Evolutionary conservation across 2,888 invertebrate species (phyloP).

Genomic region (Drosophila leonis): DNA sequence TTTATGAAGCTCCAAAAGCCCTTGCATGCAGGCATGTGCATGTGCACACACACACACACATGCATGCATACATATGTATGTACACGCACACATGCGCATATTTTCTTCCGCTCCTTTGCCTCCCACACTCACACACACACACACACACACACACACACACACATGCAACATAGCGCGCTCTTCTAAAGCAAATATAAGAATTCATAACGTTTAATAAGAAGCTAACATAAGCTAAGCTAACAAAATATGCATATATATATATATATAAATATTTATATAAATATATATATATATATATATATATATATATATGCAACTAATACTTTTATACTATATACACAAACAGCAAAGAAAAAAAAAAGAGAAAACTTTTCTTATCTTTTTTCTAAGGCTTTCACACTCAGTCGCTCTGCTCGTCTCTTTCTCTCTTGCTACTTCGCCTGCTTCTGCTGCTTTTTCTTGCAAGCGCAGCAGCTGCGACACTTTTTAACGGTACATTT

Average conservation of each 20-base stretch:
- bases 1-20: constrained; percentile 16
- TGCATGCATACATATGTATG: constrained; percentile 12
- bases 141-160: constrained; percentile 13
- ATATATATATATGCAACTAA: constrained; percentile 45
- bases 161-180: constrained; percentile 63
- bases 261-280: constrained; percentile 31
- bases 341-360: constrained; percentile 27
- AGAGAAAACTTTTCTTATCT: constrained; percentile 33
- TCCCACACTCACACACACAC: background rate
- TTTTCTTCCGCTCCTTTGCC: background rate
- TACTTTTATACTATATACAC: constrained; percentile 78
- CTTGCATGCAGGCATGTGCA: background rate
- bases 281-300: constrained; percentile 20
- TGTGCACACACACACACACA: background rate
- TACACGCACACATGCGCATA: constrained; percentile 7
- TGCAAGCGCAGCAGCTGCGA: constrained; percentile 40
- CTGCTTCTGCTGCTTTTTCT: constrained; percentile 32
- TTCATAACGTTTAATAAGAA: constrained; percentile 48
- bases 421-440: background rate
- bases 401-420: constrained; percentile 29
- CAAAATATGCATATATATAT: constrained; percentile 40
- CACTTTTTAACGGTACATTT: constrained; percentile 68
- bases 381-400: constrained; percentile 48
- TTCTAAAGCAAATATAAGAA: constrained; percentile 44
- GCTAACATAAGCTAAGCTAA: constrained; percentile 67